Evolutionary conservation across 2,113 vertebrate species (phyloP).

Genomic region (Addax nasomaculatus): DNA sequence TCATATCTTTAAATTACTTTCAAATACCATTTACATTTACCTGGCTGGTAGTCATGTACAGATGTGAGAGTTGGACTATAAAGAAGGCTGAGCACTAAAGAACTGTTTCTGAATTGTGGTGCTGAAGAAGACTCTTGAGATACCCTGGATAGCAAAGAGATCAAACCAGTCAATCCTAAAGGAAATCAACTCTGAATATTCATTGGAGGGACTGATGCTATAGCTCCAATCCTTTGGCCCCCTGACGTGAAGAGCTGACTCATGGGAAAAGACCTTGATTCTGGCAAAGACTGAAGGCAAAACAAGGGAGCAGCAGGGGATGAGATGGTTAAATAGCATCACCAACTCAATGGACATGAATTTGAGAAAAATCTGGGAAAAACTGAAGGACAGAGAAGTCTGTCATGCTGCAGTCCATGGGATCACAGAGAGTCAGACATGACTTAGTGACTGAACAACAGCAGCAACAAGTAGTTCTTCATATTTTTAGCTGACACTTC

Average conservation of each 20-base stretch:
- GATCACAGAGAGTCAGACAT: neutral
- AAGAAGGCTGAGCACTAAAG: neutral
- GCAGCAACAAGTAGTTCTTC: neutral
- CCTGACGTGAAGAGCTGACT: neutral
- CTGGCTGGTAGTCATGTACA: neutral
- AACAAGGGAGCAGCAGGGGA: neutral
- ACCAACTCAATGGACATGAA: neutral
- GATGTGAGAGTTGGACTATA: neutral
- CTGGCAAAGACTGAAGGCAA: neutral
- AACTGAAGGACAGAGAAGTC: neutral
- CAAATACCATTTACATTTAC: neutral
- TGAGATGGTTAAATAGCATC: neutral
- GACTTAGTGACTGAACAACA: neutral
- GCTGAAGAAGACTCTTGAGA: neutral
- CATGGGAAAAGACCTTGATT: neutral
- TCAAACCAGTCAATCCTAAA: neutral
- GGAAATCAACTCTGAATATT: neutral
- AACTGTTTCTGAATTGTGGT: neutral
- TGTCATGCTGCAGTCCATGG: neutral
- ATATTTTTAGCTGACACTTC: neutral
- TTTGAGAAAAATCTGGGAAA: neutral
- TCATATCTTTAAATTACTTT: neutral
- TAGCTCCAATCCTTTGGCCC: neutral
- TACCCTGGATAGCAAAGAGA: neutral
- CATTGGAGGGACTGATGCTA: neutral